Percentiles rank a stretch among this genome's conserved stretches.
Evolutionary conservation across 1,140 invertebrate genomes (phyloP).

Genomic region (Microplitis mediator): DNA sequence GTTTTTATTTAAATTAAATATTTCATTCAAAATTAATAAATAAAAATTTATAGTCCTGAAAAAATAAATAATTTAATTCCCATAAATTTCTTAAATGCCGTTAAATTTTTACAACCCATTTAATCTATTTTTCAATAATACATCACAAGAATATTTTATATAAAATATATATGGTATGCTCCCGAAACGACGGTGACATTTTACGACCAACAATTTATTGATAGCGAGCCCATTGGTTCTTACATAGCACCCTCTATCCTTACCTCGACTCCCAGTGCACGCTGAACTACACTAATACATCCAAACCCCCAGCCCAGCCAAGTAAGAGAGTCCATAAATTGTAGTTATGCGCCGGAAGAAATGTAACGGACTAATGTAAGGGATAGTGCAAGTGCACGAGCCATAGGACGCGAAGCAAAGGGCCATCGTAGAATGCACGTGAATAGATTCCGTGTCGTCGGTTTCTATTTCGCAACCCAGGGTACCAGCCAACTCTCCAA

Average conservation of each 20-base stretch:
- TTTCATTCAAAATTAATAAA: no score
- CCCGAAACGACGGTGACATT: background rate
- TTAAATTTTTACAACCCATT: no score
- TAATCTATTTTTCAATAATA: no score
- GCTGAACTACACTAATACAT: no score
- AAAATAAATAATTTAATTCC: no score
- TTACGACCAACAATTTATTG: slow-evolving; percentile 1
- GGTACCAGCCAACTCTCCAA: no score
- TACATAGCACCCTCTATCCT: background rate
- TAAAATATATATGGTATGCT: no score
- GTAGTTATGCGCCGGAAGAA: slow-evolving; percentile 5
- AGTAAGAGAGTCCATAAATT: background rate
- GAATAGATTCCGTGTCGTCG: slow-evolving; percentile 5
- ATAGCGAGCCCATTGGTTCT: background rate
- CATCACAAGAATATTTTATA: no score
- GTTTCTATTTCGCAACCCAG: background rate
- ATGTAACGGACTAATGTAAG: background rate
- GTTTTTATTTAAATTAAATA: no score
- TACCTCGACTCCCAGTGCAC: background rate
- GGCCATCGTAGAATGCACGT: background rate
- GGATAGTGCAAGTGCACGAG: background rate
- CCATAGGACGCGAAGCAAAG: background rate
- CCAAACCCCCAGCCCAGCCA: background rate
- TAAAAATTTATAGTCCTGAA: no score
- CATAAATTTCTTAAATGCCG: no score